Evolutionary conservation across 2,888 invertebrate species (phyloP), one percentile per base, ranked within the genome.

Genomic region (Tenthredo distinguenda): DNA sequence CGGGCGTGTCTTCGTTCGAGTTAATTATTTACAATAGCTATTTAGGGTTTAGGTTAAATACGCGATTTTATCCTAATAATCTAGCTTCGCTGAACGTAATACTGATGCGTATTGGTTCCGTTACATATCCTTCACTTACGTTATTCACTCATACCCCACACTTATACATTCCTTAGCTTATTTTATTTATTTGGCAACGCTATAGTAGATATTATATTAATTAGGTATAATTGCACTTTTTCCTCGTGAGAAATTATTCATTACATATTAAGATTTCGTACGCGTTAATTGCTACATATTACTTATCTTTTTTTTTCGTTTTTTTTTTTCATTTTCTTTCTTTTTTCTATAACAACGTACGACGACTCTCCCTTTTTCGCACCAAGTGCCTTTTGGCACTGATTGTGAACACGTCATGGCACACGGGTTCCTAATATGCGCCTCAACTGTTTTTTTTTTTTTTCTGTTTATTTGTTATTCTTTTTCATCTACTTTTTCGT

Each of bases 101-200:
- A 88, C 87, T 88, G 87, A 87, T 88, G 87, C 87, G 86, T 87
- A 87, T 87, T 87, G 87, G 86, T 88, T 85, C 72, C 86, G 85
- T 76, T 55, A 77, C n/a, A 77, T 77, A 77, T 77, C 72, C 31
- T 50, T 77, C 77, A 50, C 21, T 74, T 43, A 71, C 26, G 21
- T 76, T 21, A 31, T 40, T 79, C 83, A 83, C 40, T 83, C 68
- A 81, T 81, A 31, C 77, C 31, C 21, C 62, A 31, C 81, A 81
- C 34, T 65, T 83, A 83, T 71, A 68, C n/a, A 47, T n/a, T 68
- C 47, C 83, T 65, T 47, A 50, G 7, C 15, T 26, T 50, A 34
- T 21, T 34, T 86, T 88, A 87, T 87, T 88, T 89, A 87, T 89
- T 89, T 89, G 89, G 89, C 89, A 88, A 89, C 88, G 87, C 87